Evolutionary conservation across 2,888 invertebrate genomes (phyloP).

Genomic region (Rambutsinella grinnellia): DNA sequence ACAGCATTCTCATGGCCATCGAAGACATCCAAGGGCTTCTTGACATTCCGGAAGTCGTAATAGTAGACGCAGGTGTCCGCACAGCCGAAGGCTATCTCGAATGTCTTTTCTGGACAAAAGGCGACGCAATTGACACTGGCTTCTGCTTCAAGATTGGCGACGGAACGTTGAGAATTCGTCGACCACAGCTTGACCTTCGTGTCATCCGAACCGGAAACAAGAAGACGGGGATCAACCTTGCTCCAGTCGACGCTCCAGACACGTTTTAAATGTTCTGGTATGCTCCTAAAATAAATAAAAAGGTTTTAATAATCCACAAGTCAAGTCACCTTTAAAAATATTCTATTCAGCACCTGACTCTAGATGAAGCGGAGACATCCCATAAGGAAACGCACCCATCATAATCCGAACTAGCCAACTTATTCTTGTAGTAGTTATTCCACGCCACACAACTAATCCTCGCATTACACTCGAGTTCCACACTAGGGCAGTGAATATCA

Average conservation of each 20-base stretch:
- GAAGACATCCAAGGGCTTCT: slow-evolving; percentile 84
- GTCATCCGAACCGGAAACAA: slow-evolving; percentile 94
- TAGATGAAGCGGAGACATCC: slow-evolving; percentile 86
- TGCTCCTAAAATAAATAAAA: slow-evolving; percentile 69
- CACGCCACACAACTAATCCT: slow-evolving; percentile 96
- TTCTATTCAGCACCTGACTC: slow-evolving; percentile 71
- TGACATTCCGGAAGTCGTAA: slow-evolving; percentile 89
- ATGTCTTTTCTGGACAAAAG: slow-evolving; percentile 86
- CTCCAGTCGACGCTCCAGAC: slow-evolving; percentile 98
- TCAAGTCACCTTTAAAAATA: too few species aligned
- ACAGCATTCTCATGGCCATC: slow-evolving; percentile 94
- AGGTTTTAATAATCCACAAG: not conserved
- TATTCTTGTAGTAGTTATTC: slow-evolving; percentile 91
- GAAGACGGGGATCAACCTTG: slow-evolving; percentile 86
- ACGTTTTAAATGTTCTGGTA: slow-evolving; percentile 92
- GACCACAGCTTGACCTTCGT: slow-evolving; percentile 94
- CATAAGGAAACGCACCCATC: slow-evolving; percentile 94
- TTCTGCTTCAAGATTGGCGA: slow-evolving; percentile 90
- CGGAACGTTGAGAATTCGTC: slow-evolving; percentile 86
- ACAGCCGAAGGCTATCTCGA: slow-evolving; percentile 94
- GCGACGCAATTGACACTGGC: slow-evolving; percentile 97
- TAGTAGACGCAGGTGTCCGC: slow-evolving; percentile 98
- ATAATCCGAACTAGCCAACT: slow-evolving; percentile 92
- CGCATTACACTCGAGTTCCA: slow-evolving; percentile 91
- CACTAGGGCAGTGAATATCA: slow-evolving; percentile 92